A percentile compares a stretch with the other conserved stretches of the same genome.
phyloP scores from a whole-genome alignment of 2,888 invertebrate genomes.

The Tanypteryx hageni region DNA sequence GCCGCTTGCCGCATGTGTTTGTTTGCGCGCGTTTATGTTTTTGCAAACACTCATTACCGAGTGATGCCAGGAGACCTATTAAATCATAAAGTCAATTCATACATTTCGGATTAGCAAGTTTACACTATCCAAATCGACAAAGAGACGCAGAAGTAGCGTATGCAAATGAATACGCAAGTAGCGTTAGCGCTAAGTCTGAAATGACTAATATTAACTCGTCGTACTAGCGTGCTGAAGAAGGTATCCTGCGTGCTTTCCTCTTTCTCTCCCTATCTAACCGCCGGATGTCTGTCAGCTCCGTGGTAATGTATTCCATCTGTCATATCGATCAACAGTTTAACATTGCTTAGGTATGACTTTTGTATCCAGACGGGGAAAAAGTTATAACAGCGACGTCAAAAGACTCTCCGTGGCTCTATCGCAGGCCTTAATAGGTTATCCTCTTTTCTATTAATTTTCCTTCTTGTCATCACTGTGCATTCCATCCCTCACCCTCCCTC shows the following conservation, averaged over 20 bases:
- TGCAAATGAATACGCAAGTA: too few species aligned
- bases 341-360: not conserved
- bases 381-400: not conserved
- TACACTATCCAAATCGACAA: too few species aligned
- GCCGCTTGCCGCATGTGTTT: too few species aligned
- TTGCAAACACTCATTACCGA: too few species aligned
- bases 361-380: not conserved
- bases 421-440: not conserved
- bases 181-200: too few species aligned
- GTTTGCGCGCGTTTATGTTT: too few species aligned
- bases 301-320: conserved; percentile 1
- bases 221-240: not conserved
- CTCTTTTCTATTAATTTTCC: not conserved
- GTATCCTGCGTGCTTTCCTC: not conserved
- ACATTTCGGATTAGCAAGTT: too few species aligned
- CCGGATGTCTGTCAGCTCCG: not conserved
- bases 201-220: not conserved
- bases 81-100: too few species aligned
- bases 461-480: not conserved
- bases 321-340: conserved; percentile 19
- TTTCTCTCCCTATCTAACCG: not conserved
- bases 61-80: too few species aligned
- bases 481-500: not conserved
- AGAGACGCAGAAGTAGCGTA: too few species aligned
- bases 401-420: not conserved